Conservation (phyloP, 1,140 invertebrate species). For the Lepidotrigona ventralis region DNA sequence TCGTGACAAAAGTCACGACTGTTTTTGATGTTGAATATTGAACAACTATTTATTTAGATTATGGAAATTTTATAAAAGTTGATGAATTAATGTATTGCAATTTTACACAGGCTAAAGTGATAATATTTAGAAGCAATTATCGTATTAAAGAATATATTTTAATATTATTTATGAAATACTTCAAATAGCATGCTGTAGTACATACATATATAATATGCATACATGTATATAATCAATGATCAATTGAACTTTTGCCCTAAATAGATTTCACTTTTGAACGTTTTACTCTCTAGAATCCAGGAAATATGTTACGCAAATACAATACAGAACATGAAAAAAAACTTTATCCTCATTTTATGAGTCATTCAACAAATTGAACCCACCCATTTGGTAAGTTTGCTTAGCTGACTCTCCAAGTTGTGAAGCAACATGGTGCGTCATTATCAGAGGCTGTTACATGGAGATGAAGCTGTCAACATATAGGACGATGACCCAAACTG, state of each 20-base stretch:
- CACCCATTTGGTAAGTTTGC: neutral
- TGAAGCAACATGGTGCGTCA: neutral
- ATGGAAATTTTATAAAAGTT: too few species aligned
- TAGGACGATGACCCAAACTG: neutral
- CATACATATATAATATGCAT: too few species aligned
- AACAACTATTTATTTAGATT: too few species aligned
- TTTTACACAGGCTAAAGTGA: too few species aligned
- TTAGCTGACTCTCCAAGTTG: neutral
- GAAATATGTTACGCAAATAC: neutral
- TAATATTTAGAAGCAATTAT: too few species aligned
- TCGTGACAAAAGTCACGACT: too few species aligned
- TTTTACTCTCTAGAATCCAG: neutral
- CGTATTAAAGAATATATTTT: neutral
- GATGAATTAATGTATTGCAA: too few species aligned
- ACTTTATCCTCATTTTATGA: too few species aligned
- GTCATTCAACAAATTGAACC: neutral
- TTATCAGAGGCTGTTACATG: too few species aligned
- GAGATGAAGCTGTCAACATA: too few species aligned
- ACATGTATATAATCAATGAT: neutral
- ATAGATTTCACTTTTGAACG: neutral
- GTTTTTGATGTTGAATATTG: too few species aligned
- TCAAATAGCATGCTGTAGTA: neutral
- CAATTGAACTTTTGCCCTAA: neutral
- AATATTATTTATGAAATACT: neutral
- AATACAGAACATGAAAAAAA: too few species aligned